Percentiles rank a stretch among this genome's conserved stretches.
phyloP scores from a whole-genome alignment of 2,888 invertebrate species.

The Onchidella celtica region DNA sequence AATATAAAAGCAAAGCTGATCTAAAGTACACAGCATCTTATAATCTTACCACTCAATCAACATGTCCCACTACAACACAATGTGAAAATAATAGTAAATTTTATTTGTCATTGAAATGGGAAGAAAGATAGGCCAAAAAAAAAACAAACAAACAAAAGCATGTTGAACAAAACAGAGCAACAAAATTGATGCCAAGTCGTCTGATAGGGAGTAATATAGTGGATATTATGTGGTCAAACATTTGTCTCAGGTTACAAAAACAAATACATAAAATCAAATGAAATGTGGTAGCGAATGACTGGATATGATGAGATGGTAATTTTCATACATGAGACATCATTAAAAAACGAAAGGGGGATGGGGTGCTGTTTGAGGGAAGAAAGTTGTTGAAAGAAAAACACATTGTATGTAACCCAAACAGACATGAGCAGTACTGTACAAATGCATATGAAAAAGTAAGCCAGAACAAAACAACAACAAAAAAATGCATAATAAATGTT shows the following conservation, averaged over 20 bases:
- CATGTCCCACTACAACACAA: too few species aligned
- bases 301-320: too few species aligned
- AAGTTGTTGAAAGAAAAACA: too few species aligned
- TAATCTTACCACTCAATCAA: too few species aligned
- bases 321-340: too few species aligned
- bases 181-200: neutral
- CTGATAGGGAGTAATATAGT: neutral
- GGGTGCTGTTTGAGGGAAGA: too few species aligned
- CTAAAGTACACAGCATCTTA: too few species aligned
- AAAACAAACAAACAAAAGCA: neutral
- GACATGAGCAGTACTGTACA: neutral
- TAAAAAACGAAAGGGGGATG: too few species aligned
- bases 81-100: conserved; percentile 24
- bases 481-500: too few species aligned
- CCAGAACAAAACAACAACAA: too few species aligned
- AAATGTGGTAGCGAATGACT: neutral
- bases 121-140: conserved; percentile 1
- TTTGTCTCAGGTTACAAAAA: neutral
- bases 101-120: conserved; percentile 5
- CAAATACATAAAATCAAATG: neutral
- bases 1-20: too few species aligned
- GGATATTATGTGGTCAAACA: neutral
- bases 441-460: neutral
- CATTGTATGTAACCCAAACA: neutral
- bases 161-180: conserved; percentile 16